Evolutionary conservation across 2,797 vertebrate species (phyloP).

Genomic region (Zalophus californianus): DNA sequence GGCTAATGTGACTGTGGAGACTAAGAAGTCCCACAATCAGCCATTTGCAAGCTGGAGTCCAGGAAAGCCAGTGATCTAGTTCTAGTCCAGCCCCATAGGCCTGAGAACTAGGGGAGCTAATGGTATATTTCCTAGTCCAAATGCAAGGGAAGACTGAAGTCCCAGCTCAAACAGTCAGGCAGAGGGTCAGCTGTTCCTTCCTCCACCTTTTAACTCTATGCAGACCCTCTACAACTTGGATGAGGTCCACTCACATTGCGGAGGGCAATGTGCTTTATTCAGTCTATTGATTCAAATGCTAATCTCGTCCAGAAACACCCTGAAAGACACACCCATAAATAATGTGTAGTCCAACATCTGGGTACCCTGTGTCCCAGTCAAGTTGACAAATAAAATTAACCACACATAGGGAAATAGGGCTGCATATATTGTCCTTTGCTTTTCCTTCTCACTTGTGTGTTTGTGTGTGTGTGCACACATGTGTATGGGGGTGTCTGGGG

Average conservation of each 20-base stretch:
- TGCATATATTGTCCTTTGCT: neutral
- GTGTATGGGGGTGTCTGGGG: neutral
- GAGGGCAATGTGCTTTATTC: neutral
- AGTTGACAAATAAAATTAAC: neutral
- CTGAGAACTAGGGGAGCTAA: neutral
- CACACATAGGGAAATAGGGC: neutral
- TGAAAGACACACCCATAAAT: neutral
- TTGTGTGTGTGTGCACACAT: neutral
- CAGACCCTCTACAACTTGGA: neutral
- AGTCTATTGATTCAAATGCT: neutral
- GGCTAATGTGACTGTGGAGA: neutral
- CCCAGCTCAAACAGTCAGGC: neutral
- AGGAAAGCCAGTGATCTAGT: neutral
- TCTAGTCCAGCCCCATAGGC: neutral
- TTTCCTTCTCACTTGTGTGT: neutral
- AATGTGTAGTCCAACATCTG: neutral
- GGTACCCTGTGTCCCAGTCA: neutral
- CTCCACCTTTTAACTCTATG: neutral
- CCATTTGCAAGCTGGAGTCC: neutral
- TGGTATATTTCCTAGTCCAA: neutral
- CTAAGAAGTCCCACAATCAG: neutral
- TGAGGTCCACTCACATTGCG: neutral
- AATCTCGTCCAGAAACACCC: neutral
- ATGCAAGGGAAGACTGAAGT: neutral
- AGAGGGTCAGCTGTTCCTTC: neutral